Base-by-base conservation (phyloP, 2,888 invertebrate species). In the Apocheima hispidaria region DNA sequence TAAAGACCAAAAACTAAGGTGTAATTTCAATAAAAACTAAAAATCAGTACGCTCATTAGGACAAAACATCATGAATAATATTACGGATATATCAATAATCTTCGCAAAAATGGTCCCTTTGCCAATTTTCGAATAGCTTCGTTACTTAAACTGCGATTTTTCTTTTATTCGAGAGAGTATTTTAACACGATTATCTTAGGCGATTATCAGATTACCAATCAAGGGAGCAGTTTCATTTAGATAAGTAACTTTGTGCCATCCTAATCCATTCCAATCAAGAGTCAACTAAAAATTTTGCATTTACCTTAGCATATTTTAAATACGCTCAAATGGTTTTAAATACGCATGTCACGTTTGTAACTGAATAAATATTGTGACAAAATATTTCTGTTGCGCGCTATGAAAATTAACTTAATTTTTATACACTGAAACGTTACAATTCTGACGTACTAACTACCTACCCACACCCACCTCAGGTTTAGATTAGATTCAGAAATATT, bases 181-280 rank as follows among this genome's bases (percentile, higher is more conserved):
- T 58, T n/a, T 61, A 63, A 65, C 57, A 57, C 51, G 54, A 49
- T 63, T 61, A 63, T 68, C 65, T 65, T 6, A 20, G 10, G 51
- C 20, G 63, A 60, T 63, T 63, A 69, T 66, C 64, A 56, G 66
- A 66, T 66, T 66, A 68, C 52, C 62, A 66, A 66, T 63, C 60
- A 63, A 60, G 56, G 40, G 53, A 54, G 18, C 41, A 59, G 64
- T 64, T 53, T 61, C 62, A 69, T 69, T 68, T 62, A 65, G 62
- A 63, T 66, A 66, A 64, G 62, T 64, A 62, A 26, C 12, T 16
- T 35, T 30, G 18, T 51, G 40, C 10, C 20, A n/a, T 21, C 41
- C 28, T 63, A 60, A 60, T 61, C 44, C 46, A 60, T 60, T 67
- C 48, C 36, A 64, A 30, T 60, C 7, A 33, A 16, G 40, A 26